Evolutionary conservation across 1,140 invertebrate genomes (phyloP), one percentile per base, ranked within the genome.

Genomic region (Eriosoma lanigerum): DNA sequence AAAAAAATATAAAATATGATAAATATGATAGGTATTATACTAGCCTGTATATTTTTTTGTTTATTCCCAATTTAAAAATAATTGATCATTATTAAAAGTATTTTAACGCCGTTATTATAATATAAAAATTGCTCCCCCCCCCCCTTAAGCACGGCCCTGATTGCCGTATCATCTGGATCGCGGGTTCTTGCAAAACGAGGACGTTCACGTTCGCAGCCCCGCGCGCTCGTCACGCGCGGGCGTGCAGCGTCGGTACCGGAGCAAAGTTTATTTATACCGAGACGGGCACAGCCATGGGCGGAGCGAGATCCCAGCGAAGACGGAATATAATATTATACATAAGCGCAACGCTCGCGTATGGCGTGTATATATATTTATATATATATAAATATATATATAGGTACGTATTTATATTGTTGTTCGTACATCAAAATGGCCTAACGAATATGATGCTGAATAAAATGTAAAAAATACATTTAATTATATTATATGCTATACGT

Each of bases 261-360:
- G 68, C 48, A 72, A 29, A 78, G 73, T 76, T 76, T 76, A 76
- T 76, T 76, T 76, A 60, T 76, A 76, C 56, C 73, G 73, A 76
- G 73, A 58, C 52, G 54, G 32, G 75, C 56, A 38, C 32, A 48
- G 52, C 38, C 17, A 52, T 78, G 75, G 75, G 75, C 75, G 75
- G 75, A 60, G 75, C 75, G 38, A 78, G 48, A 78, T 60, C 75
- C 75, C 75, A 62, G 68, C 68, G 17, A n/a, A 72, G 48, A 66
- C 68, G 24, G 68, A 50, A 50, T 52, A 72, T 29, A 29, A 38
- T 38, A 38, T 4, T 38, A 38, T 4, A 4, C 3, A 6, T n/a
- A n/a, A n/a, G 19, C 15, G 4, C 8, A 19, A n/a, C 19, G 4
- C 52, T 4, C 52, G 1, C 21, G 24, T 38, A 52, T n/a, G 24